Evolutionary conservation across 2,113 vertebrate genomes (phyloP).

Genomic region (Tachycineta bicolor): DNA sequence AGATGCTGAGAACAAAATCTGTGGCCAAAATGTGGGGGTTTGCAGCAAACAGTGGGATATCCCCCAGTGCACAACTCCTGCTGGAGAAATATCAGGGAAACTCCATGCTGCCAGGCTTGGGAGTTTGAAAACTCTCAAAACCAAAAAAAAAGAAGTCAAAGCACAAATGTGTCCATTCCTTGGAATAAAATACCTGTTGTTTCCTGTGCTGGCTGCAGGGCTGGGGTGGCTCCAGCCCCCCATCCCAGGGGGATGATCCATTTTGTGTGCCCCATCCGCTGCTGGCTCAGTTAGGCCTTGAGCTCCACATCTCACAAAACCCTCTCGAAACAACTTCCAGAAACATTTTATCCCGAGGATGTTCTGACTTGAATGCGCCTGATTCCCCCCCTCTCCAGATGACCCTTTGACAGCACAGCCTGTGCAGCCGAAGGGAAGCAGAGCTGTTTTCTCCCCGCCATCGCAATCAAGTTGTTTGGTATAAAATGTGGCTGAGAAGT

Average conservation of each 20-base stretch:
- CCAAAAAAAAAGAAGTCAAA: background rate
- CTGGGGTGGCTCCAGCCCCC: too few species aligned
- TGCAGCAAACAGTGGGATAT: background rate
- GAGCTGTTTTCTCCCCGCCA: constrained; percentile 18
- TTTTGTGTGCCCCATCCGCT: background rate
- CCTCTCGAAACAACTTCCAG: background rate
- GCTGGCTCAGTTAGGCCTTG: background rate
- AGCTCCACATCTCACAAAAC: background rate
- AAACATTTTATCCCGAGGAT: background rate
- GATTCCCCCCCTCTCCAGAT: background rate
- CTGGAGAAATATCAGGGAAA: background rate
- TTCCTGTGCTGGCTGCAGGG: background rate
- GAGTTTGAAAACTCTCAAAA: background rate
- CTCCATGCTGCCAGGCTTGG: fast-evolving
- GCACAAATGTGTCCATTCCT: fast-evolving
- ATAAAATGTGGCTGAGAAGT: constrained; percentile 42
- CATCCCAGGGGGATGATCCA: background rate
- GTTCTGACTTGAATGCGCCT: background rate
- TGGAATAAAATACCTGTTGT: background rate
- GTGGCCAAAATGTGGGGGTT: background rate
- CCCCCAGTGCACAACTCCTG: fast-evolving
- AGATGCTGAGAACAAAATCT: background rate
- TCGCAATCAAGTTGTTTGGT: constrained; percentile 43
- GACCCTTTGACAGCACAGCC: background rate
- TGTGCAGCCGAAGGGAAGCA: background rate